Percentiles rank a stretch among this genome's conserved stretches.
Conservation (phyloP, 2,888 invertebrate species). For the Monopis laevigella region DNA sequence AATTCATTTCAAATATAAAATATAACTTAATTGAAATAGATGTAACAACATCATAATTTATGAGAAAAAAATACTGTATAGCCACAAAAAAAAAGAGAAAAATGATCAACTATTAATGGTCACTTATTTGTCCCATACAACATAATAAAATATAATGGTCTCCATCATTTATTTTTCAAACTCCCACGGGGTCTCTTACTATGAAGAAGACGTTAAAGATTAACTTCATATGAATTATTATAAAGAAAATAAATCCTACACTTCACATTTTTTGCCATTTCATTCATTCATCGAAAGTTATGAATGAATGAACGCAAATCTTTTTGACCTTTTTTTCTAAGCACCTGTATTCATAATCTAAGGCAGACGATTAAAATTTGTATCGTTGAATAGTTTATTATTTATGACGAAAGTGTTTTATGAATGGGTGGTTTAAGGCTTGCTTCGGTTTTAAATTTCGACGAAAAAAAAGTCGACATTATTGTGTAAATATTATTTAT, state of each 20-base stretch:
- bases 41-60: too few relatives aligned
- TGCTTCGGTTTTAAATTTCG: neutral
- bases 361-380: constrained; percentile 54
- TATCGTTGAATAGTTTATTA: constrained; percentile 51
- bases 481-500: neutral
- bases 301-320: constrained; percentile 22
- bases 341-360: constrained; percentile 40
- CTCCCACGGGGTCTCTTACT: constrained; percentile 48
- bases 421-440: constrained; percentile 9
- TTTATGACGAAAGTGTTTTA: constrained; percentile 43
- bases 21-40: too few relatives aligned
- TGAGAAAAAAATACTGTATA: too few relatives aligned
- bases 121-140: constrained; percentile 21
- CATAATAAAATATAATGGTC: constrained; percentile 30
- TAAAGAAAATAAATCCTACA: constrained; percentile 4
- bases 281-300: constrained; percentile 35
- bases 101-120: constrained; percentile 22
- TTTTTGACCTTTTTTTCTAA: constrained; percentile 27
- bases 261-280: constrained; percentile 34
- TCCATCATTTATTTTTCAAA: constrained; percentile 34
- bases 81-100: neutral
- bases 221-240: constrained; percentile 27
- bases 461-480: neutral
- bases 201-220: constrained; percentile 50
- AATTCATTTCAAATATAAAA: too few relatives aligned